A percentile compares a stretch with the other conserved stretches of the same genome.
These are phyloP conservation scores for Leptatherina wallacei DNA, from an alignment of 2,797 vertebrate genomes.

Conservation along the genomic window DNA sequence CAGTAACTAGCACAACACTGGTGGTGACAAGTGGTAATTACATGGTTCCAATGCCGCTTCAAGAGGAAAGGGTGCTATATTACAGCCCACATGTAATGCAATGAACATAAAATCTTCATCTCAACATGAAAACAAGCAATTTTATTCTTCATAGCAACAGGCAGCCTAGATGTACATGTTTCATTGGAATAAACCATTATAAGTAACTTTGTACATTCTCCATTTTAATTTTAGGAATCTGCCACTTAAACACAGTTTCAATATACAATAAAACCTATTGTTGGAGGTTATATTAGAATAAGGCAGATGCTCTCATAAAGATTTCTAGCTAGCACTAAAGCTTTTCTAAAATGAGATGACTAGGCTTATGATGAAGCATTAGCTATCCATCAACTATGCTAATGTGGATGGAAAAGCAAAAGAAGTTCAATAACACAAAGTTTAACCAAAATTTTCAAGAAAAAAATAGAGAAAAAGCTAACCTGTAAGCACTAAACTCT, in stretches of 20 bases:
- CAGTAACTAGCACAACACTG: no score
- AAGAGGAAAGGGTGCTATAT: not conserved
- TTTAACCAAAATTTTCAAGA: no score
- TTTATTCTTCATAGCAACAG: not conserved
- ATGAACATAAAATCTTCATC: constrained; percentile 7
- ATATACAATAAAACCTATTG: not conserved
- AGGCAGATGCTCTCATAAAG: not conserved
- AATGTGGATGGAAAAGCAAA: no score
- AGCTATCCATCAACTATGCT: not conserved
- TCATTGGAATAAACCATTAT: not conserved
- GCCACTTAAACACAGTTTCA: not conserved
- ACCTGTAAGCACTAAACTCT: not conserved
- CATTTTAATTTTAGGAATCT: not conserved
- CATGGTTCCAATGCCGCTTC: not conserved
- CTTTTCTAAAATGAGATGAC: not conserved
- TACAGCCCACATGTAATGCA: not conserved
- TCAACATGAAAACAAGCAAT: not conserved
- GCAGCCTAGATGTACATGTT: not conserved
- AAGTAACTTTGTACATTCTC: not conserved
- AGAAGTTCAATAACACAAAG: no score
- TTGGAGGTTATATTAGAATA: no score
- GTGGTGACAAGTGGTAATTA: not conserved
- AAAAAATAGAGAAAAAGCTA: not conserved
- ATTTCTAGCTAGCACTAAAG: not conserved
- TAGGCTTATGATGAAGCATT: not conserved